A percentile compares a stretch with the other conserved stretches of the same genome.
phyloP scores from a whole-genome alignment of 1,140 invertebrate species.

The Anthonomus grandis region DNA sequence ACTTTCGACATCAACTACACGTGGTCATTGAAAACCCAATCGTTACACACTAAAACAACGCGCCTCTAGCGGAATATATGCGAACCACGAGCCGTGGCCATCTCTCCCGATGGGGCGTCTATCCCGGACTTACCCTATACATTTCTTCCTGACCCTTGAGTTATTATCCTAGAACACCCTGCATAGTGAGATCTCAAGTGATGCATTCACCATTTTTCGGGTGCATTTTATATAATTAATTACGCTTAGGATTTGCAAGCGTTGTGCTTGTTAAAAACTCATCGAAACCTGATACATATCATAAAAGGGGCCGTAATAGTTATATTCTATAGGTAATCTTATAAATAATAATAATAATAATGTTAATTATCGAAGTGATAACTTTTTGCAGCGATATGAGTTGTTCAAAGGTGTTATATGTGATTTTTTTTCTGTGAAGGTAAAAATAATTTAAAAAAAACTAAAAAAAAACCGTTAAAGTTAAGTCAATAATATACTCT shows the following conservation, averaged over 20 bases:
- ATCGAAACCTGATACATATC: conserved; percentile 18
- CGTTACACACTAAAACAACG: neutral
- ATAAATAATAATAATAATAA: conserved; percentile 10
- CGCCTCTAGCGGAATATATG: no score
- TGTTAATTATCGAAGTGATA: conserved; percentile 6
- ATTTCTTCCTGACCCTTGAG: neutral
- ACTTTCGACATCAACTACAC: neutral
- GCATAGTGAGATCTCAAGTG: neutral
- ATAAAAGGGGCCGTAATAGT: conserved; percentile 23
- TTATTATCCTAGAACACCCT: neutral
- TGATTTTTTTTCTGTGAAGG: conserved; percentile 14
- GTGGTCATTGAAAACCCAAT: neutral
- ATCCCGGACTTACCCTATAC: neutral
- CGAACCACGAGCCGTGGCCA: neutral
- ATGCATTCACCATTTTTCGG: neutral
- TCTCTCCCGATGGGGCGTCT: neutral
- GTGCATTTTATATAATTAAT: neutral
- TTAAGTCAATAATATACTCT: conserved; percentile 1
- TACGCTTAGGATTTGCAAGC: conserved; percentile 14
- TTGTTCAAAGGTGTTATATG: conserved; percentile 8
- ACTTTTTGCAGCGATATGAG: conserved; percentile 1
- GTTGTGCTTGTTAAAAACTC: conserved; percentile 7
- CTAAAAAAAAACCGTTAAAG: conserved; percentile 25
- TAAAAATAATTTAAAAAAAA: conserved; percentile 10
- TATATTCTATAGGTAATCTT: conserved; percentile 11